These are phyloP conservation scores for Cottoperca gobio DNA, from an alignment of 2,797 vertebrate species.

Conservation along the genomic window DNA sequence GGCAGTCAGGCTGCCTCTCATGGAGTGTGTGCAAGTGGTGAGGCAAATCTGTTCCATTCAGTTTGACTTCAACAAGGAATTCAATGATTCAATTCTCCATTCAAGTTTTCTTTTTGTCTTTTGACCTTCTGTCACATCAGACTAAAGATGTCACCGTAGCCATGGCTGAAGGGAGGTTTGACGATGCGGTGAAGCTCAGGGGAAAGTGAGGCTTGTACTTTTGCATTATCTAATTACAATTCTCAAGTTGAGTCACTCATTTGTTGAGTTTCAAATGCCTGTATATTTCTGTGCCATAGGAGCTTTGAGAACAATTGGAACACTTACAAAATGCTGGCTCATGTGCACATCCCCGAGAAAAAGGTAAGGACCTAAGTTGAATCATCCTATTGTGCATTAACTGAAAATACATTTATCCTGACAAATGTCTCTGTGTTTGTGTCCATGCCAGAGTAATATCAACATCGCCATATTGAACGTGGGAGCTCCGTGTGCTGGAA, in stretches of 20 bases:
- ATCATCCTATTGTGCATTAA: neutral
- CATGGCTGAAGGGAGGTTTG: slow-evolving; percentile 90
- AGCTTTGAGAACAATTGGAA: slow-evolving; percentile 98
- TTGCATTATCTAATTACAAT: slow-evolving; percentile 6
- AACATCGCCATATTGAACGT: slow-evolving; percentile 92
- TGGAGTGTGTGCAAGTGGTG: slow-evolving; percentile 96
- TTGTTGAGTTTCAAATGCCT: slow-evolving; percentile 22
- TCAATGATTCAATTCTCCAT: neutral
- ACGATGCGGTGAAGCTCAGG: slow-evolving; percentile 91
- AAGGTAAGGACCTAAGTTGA: slow-evolving; percentile 82
- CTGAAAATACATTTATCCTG: slow-evolving; percentile 2
- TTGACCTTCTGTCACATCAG: slow-evolving; percentile 71
- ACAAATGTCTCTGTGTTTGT: slow-evolving; percentile 36
- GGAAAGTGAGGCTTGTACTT: slow-evolving; percentile 87
- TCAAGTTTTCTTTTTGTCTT: slow-evolving; percentile 1
- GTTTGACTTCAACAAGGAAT: neutral
- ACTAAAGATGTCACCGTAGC: slow-evolving; percentile 96
- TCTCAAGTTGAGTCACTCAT: no score
- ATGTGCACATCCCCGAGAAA: slow-evolving; percentile 86
- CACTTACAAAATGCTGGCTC: slow-evolving; percentile 93
- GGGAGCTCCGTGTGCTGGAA: slow-evolving; percentile 93
- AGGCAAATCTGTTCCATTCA: slow-evolving; percentile 59
- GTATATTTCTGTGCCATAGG: slow-evolving; percentile 75
- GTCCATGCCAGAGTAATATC: slow-evolving; percentile 84
- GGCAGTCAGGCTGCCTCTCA: slow-evolving; percentile 91